Conservation (phyloP, 2,113 vertebrate genomes). For the Leucopsar rothschildi region DNA sequence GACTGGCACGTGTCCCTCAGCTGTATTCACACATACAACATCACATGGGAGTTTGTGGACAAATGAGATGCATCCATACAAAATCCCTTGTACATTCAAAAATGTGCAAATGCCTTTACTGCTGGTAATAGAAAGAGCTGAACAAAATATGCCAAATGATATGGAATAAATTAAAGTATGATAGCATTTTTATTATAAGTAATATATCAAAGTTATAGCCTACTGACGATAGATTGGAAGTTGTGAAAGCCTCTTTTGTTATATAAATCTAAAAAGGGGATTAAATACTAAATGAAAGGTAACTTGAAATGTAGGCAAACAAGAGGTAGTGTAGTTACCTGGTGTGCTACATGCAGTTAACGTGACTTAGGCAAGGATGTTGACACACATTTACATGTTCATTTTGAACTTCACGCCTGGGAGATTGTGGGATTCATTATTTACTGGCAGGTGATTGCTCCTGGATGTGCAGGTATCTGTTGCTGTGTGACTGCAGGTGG, state of each 20-base stretch:
- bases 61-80: neutral
- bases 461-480: neutral
- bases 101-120: neutral
- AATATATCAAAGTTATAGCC: neutral
- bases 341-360: neutral
- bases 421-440: neutral
- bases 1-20: conserved; percentile 36
- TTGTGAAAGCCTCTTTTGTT: neutral
- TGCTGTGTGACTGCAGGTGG: neutral
- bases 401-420: neutral
- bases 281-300: neutral
- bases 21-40: neutral
- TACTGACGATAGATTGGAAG: neutral
- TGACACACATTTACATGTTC: neutral
- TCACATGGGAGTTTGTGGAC: neutral
- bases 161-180: neutral
- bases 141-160: neutral
- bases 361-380: neutral
- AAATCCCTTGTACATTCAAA: neutral
- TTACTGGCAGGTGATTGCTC: neutral
- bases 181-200: neutral
- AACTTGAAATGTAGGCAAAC: neutral
- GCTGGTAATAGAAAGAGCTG: neutral
- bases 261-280: neutral
- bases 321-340: neutral